Percentiles rank a stretch among this genome's conserved stretches.
Conservation (phyloP, 2,888 invertebrate genomes). For the Pollenia angustigena region DNA sequence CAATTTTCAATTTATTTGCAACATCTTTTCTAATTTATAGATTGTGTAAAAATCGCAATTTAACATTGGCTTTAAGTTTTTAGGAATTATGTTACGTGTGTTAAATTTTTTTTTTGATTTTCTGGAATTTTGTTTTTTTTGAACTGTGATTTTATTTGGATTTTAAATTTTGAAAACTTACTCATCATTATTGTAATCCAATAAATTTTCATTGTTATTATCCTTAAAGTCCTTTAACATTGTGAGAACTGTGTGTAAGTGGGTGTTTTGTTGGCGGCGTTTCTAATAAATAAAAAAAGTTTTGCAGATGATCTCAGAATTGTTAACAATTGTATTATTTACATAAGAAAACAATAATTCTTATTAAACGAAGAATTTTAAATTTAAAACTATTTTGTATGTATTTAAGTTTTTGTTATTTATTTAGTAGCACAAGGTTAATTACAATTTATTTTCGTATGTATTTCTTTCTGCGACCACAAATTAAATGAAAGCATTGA, state of each 20-base stretch:
- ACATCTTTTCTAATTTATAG: background rate
- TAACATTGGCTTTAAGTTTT: conserved; percentile 60
- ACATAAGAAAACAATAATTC: conserved; percentile 25
- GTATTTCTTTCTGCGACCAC: background rate
- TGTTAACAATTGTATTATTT: background rate
- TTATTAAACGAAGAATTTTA: background rate
- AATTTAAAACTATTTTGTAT: background rate
- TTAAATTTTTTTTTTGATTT: background rate
- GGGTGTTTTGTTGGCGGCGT: conserved; percentile 19
- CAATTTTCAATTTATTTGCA: conserved; percentile 29
- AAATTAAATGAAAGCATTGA: background rate
- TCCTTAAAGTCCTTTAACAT: conserved; percentile 66
- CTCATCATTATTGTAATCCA: conserved; percentile 50
- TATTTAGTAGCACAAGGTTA: conserved; percentile 39
- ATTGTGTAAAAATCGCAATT: conserved; percentile 13
- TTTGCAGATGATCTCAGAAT: conserved; percentile 42
- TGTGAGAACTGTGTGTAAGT: conserved; percentile 36
- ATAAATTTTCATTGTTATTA: conserved; percentile 64
- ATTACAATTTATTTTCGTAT: conserved; percentile 6
- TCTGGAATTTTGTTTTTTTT: background rate
- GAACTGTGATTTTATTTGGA: conserved; percentile 66
- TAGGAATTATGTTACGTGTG: background rate
- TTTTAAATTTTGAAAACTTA: conserved; percentile 43
- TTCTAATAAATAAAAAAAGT: background rate
- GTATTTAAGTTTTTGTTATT: background rate